Conservation (phyloP, 2,888 invertebrate species). For the Tenthredo distinguenda region DNA sequence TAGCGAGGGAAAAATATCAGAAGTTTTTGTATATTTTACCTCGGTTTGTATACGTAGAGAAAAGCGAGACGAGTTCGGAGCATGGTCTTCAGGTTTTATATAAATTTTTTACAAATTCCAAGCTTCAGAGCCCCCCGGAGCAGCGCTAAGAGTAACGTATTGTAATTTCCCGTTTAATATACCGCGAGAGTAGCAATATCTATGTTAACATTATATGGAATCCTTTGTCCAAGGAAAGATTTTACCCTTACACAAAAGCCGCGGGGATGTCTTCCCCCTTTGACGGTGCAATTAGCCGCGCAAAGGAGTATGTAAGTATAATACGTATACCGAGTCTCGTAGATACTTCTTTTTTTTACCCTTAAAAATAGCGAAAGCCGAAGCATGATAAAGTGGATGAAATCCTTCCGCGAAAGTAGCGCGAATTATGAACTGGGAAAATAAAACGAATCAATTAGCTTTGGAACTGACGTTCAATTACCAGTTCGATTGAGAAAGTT, state of each 20-base stretch:
- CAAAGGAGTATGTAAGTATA: not conserved
- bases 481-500: not conserved
- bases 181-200: slow-evolving; percentile 19
- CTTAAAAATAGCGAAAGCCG: not conserved
- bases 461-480: not conserved
- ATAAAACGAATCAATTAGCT: slow-evolving; percentile 13
- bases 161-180: slow-evolving; percentile 1
- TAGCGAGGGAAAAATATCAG: not conserved
- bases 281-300: slow-evolving; percentile 30
- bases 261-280: not conserved
- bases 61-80: not conserved
- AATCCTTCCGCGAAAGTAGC: not conserved
- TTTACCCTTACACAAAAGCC: not conserved
- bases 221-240: slow-evolving; percentile 18
- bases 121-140: not conserved
- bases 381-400: not conserved
- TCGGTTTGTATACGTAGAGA: not conserved
- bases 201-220: slow-evolving; percentile 11
- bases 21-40: not conserved
- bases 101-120: not conserved
- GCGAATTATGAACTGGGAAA: not conserved
- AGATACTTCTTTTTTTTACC: not conserved
- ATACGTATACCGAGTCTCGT: not conserved
- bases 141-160: slow-evolving; percentile 7
- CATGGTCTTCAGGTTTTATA: not conserved